Evolutionary conservation across 2,113 vertebrate species (phyloP).

Genomic region (Telmatochromis bifrenatus): DNA sequence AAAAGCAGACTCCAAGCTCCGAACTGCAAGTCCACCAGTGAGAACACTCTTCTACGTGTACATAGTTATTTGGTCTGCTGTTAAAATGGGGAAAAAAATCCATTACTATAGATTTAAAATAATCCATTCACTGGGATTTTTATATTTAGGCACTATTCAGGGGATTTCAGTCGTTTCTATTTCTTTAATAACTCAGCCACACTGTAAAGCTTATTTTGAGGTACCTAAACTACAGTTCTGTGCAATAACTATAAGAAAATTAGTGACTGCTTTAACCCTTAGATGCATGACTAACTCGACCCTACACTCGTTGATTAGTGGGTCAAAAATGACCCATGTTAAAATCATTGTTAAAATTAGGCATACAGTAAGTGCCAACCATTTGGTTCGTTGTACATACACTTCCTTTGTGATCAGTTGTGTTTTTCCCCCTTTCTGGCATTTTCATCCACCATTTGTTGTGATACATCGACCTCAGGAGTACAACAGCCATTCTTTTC

Average conservation of each 20-base stretch:
- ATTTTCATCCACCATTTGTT: neutral
- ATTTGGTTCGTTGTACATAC: neutral
- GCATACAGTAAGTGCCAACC: neutral
- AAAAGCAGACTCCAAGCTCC: neutral
- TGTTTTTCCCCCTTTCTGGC: neutral
- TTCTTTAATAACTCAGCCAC: neutral
- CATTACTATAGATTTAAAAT: neutral
- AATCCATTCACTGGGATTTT: neutral
- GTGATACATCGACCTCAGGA: neutral
- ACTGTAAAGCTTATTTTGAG: neutral
- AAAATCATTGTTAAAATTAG: neutral
- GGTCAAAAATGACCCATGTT: neutral
- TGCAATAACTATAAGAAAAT: neutral
- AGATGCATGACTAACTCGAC: neutral
- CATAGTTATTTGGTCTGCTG: neutral
- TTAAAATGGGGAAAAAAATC: neutral
- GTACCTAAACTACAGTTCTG: neutral
- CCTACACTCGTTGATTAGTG: neutral
- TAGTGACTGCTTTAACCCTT: neutral
- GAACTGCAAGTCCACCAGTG: neutral
- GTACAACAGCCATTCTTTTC: neutral
- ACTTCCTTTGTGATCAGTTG: neutral
- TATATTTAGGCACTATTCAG: neutral
- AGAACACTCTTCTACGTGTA: too few relatives aligned
- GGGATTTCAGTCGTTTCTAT: neutral